phyloP scores from a whole-genome alignment of 92 coral and sea anemone genomes.

The Phenganax marumi region DNA sequence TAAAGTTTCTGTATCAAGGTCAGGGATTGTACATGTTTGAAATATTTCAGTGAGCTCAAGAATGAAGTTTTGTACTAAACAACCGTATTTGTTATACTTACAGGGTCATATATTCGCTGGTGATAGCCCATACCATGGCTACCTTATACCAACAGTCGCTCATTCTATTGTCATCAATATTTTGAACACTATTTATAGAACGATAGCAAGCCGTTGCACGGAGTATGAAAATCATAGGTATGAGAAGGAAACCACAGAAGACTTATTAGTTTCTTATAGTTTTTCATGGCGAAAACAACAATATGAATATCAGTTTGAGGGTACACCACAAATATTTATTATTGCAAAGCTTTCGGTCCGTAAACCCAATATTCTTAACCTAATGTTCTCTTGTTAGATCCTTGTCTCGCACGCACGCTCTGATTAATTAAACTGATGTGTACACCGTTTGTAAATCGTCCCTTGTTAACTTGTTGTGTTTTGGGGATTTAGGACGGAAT shows the following conservation, averaged over 20 bases:
- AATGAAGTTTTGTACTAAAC: not conserved
- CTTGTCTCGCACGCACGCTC: no score
- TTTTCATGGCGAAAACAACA: no score
- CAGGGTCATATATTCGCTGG: slow-evolving; percentile 98
- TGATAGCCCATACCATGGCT: slow-evolving; percentile 88
- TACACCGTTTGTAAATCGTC: not conserved
- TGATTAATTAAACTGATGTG: no score
- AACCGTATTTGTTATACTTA: not conserved
- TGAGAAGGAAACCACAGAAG: not conserved
- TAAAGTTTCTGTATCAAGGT: no score
- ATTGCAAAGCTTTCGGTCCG: no score
- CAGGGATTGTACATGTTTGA: no score
- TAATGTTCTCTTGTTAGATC: no score
- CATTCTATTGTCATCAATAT: slow-evolving; percentile 87
- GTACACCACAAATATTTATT: no score
- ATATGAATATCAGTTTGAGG: no score
- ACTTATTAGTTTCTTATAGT: no score
- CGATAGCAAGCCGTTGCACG: slow-evolving; percentile 89
- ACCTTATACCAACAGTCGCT: slow-evolving; percentile 88
- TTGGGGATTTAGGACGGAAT: slow-evolving; percentile 81
- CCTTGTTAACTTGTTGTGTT: not conserved
- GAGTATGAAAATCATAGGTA: slow-evolving; percentile 92
- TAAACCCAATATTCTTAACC: no score
- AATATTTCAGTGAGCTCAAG: not conserved
- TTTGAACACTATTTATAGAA: slow-evolving; percentile 81